phyloP scores from a whole-genome alignment of 2,888 invertebrate genomes.

The Cotesia congregata region DNA sequence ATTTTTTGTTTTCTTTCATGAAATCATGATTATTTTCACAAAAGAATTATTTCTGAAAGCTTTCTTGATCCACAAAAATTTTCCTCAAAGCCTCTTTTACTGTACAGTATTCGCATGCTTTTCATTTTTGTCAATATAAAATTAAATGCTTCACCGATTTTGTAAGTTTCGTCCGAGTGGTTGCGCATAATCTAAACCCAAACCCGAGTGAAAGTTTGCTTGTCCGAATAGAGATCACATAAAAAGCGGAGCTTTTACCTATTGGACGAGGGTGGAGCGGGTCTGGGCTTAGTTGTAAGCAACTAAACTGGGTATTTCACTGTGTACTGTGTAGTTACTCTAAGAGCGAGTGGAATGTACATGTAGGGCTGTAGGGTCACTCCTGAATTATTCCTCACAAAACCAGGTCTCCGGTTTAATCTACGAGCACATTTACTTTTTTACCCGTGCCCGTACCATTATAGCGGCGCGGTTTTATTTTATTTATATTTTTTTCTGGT shows the following conservation, averaged over 20 bases:
- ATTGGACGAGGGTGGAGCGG: slow-evolving; percentile 11
- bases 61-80: too few relatives aligned
- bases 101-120: not conserved
- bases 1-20: slow-evolving; percentile 11
- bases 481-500: too few relatives aligned
- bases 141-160: not conserved
- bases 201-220: not conserved
- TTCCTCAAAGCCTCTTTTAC: not conserved
- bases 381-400: slow-evolving; percentile 25
- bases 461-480: too few relatives aligned
- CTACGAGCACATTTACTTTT: not conserved
- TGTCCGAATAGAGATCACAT: not conserved
- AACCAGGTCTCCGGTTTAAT: not conserved
- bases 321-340: not conserved
- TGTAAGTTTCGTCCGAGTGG: not conserved
- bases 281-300: not conserved
- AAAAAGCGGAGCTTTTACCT: slow-evolving; percentile 26
- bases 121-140: slow-evolving; percentile 7
- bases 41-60: too few relatives aligned
- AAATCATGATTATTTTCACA: not conserved
- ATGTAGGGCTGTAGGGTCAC: slow-evolving; percentile 14
- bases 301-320: not conserved
- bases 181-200: not conserved
- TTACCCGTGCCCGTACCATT: not conserved
- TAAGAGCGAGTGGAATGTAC: not conserved